Conservation (phyloP, 2,113 vertebrate species). For the Spheniscus mendiculus region DNA sequence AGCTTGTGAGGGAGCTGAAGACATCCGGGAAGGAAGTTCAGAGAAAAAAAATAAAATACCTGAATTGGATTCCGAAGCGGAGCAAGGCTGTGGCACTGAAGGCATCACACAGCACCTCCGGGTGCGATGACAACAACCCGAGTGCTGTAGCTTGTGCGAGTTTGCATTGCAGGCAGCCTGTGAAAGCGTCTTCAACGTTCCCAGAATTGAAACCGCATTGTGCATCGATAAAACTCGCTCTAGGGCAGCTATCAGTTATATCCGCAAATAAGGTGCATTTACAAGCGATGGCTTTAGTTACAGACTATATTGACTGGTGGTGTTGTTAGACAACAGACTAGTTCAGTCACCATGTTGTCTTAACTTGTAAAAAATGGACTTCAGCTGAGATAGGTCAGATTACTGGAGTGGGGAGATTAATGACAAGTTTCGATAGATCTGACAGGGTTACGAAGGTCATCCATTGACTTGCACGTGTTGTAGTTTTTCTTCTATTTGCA, state of each 20-base stretch:
- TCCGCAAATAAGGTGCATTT: accelerated
- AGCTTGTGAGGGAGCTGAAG: not conserved
- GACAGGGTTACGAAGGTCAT: not conserved
- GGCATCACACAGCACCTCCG: accelerated
- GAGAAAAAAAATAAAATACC: no score
- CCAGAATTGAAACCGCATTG: accelerated
- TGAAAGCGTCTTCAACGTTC: accelerated
- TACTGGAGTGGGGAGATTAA: not conserved
- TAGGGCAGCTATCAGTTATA: accelerated
- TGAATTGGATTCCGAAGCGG: accelerated
- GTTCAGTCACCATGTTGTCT: accelerated
- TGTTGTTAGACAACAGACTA: accelerated
- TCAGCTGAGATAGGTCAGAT: not conserved
- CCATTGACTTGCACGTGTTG: accelerated
- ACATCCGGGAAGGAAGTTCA: accelerated
- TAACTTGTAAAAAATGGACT: not conserved
- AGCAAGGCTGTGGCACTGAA: not conserved
- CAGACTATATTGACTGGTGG: not conserved
- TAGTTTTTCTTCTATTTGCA: not conserved
- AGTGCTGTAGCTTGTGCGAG: accelerated
- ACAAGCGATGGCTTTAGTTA: not conserved
- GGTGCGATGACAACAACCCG: accelerated
- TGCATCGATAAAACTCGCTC: accelerated
- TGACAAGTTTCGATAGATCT: not conserved
- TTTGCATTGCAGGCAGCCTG: not conserved